These are phyloP conservation scores for Drosophila tristis DNA, from an alignment of 1,140 invertebrate genomes.

Conservation along the genomic window DNA sequence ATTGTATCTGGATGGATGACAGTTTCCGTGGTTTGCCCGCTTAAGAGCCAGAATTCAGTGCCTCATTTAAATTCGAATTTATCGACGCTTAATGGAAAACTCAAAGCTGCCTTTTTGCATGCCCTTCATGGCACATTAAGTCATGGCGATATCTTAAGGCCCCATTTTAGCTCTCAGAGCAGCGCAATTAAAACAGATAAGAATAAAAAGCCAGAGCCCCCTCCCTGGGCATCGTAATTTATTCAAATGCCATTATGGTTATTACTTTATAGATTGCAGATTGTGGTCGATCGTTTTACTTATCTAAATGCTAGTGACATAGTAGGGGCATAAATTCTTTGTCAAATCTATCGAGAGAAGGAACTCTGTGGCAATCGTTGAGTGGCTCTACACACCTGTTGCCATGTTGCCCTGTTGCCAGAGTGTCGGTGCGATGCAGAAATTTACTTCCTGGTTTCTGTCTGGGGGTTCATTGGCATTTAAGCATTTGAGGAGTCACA, in stretches of 20 bases:
- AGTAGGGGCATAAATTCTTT: background rate
- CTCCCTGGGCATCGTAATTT: constrained; percentile 24
- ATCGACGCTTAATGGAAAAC: no score
- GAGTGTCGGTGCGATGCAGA: constrained; percentile 40
- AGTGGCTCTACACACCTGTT: constrained; percentile 3
- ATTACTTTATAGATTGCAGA: constrained; percentile 41
- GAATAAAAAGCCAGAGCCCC: no score
- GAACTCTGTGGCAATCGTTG: no score
- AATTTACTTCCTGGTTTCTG: constrained; percentile 69
- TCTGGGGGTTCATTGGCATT: constrained; percentile 69
- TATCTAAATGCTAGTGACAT: constrained; percentile 45
- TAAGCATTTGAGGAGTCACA: constrained; percentile 63
- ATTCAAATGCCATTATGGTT: constrained; percentile 44
- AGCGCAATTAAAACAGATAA: no score
- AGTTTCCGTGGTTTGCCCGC: no score
- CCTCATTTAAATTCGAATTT: no score
- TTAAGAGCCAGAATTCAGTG: no score
- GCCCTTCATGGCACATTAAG: no score
- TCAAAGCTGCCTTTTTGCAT: no score
- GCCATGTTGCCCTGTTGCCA: constrained; percentile 66
- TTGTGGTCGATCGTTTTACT: constrained; percentile 42
- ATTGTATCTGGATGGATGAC: no score
- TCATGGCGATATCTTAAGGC: no score
- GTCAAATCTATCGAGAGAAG: background rate
- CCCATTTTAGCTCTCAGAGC: no score